Evolutionary conservation across 2,888 invertebrate species (phyloP), one percentile per base, ranked within the genome.

Genomic region (Ophraella communa): DNA sequence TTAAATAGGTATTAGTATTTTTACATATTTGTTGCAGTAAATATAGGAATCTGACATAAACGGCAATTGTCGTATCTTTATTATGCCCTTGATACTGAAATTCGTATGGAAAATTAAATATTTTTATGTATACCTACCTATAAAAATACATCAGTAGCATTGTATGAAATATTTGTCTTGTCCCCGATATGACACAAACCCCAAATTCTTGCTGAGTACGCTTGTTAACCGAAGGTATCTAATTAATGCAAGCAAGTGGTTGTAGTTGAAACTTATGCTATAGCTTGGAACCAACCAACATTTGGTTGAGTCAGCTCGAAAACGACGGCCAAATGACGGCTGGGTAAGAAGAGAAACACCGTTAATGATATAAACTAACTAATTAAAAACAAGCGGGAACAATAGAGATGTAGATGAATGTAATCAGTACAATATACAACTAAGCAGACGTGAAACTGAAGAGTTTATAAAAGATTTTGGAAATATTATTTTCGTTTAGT

Each of bases 341-440:
- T 27, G 20, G 27, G 45, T 30, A 30, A 2, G 33, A 44, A 52
- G 44, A 52, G 51, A 42, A 60, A 60, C 30, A 27, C 18, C 52
- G 60, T 53, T 60, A 60, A 60, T 42, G 60, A 60, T 60, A 53
- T 60, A 60, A 52, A 60, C 44, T 14, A 44, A 24, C 63, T 58
- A 59, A 58, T 62, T 62, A 62, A 56, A 62, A 62, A 52, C 52
- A 67, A 66, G 64, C 66, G 66, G 61, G 65, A 57, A 52, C 54
- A 64, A 64, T 66, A 55, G 61, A 68, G 54, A 57, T 54, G 58
- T 30, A 64, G 65, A 49, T 66, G 51, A 66, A 63, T 64, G 58
- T 57, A 64, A 68, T 68, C 66, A 68, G 56, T 64, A 51, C 27
- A 2, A 24, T 33, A 44, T 55, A 66, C 53, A 52, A 60, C 23